phyloP scores from a whole-genome alignment of 2,797 vertebrate genomes.

The Aeoliscus strigatus region DNA sequence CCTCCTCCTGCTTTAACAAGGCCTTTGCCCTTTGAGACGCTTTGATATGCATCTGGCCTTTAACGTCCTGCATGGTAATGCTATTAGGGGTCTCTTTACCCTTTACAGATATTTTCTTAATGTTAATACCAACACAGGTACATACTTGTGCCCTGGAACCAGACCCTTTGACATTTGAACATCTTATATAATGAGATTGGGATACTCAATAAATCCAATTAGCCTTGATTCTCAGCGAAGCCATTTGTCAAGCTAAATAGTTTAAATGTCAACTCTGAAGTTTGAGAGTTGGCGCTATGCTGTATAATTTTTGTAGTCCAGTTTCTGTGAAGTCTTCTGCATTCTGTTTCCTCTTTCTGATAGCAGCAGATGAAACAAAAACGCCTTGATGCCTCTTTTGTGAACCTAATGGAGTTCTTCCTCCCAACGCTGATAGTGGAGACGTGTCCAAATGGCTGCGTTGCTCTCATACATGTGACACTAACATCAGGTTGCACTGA shows the following conservation, averaged over 20 bases:
- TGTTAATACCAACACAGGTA: conserved; percentile 57
- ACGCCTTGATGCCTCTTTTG: too few relatives aligned
- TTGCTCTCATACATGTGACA: too few relatives aligned
- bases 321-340: background rate
- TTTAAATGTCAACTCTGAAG: conserved; percentile 58
- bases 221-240: conserved; percentile 24
- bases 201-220: conserved; percentile 56
- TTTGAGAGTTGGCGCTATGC: conserved; percentile 30
- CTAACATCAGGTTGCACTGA: too few relatives aligned
- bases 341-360: background rate
- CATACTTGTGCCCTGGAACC: conserved; percentile 23
- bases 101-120: conserved; percentile 53
- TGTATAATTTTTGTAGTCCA: conserved; percentile 18
- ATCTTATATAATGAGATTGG: conserved; percentile 48
- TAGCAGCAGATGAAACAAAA: too few relatives aligned
- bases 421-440: too few relatives aligned
- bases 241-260: conserved; percentile 53
- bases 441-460: too few relatives aligned
- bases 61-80: conserved; percentile 45
- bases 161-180: conserved; percentile 59
- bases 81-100: conserved; percentile 52
- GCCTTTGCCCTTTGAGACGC: conserved; percentile 52
- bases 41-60: conserved; percentile 58
- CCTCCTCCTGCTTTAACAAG: conserved; percentile 35
- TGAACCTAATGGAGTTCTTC: too few relatives aligned